Percentiles rank a stretch among this genome's conserved stretches.
Conservation (phyloP, 2,797 vertebrate genomes). For the Coracias cyanogaster region DNA sequence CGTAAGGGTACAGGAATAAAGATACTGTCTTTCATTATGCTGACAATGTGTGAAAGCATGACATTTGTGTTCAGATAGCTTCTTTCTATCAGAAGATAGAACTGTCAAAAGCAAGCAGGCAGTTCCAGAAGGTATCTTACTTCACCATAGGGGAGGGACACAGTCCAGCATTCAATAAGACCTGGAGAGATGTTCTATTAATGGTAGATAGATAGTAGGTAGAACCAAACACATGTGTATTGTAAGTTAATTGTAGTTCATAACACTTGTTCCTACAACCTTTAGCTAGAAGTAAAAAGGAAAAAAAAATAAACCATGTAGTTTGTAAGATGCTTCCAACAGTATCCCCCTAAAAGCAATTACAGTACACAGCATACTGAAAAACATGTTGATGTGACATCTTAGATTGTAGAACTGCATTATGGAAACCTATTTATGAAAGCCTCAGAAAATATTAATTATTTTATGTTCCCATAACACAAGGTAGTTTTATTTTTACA, state of each 20-base stretch:
- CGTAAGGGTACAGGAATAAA: background rate
- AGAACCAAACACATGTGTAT: background rate
- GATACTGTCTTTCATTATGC: background rate
- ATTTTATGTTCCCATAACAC: background rate
- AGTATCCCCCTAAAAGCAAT: background rate
- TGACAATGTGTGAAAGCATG: background rate
- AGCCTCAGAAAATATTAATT: background rate
- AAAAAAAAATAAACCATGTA: background rate
- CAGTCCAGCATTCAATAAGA: background rate
- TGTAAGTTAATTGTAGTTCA: background rate
- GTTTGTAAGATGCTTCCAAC: background rate
- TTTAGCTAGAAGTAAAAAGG: background rate
- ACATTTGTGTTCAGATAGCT: background rate
- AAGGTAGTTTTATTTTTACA: background rate
- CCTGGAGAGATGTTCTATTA: background rate
- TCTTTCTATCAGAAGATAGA: background rate
- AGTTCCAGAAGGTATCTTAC: background rate
- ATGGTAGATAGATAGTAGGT: background rate
- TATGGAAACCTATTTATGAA: background rate
- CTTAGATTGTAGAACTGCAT: background rate
- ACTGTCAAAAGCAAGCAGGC: background rate
- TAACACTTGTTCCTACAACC: background rate
- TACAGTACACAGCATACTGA: background rate
- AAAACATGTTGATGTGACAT: background rate
- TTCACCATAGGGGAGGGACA: rapidly evolving